Evolutionary conservation across 2,888 invertebrate genomes (phyloP).

Genomic region (Oeneis ivallda): DNA sequence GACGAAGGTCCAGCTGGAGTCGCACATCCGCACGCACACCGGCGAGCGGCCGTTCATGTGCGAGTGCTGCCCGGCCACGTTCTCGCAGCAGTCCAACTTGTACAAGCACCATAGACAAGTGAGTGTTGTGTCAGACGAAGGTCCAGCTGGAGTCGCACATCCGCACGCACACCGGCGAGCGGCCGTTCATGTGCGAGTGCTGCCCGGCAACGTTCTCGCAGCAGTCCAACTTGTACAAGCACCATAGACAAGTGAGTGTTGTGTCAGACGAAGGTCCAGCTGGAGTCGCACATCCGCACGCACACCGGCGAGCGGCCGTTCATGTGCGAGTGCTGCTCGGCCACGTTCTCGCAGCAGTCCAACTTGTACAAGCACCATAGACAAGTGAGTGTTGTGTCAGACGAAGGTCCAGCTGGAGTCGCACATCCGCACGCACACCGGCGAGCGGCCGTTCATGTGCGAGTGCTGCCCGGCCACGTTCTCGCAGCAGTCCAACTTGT

Average conservation of each 20-base stretch:
- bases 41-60: slow-evolving; percentile 50
- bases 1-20: slow-evolving; percentile 70
- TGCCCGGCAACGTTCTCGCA: slow-evolving; percentile 42
- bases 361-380: slow-evolving; percentile 70
- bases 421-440: slow-evolving; percentile 66
- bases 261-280: slow-evolving; percentile 70
- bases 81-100: slow-evolving; percentile 52
- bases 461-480: slow-evolving; percentile 40
- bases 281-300: slow-evolving; percentile 70
- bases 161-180: slow-evolving; percentile 60
- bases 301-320: slow-evolving; percentile 58
- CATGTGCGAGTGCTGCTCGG: slow-evolving; percentile 40
- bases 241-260: slow-evolving; percentile 61
- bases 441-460: slow-evolving; percentile 49
- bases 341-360: slow-evolving; percentile 44
- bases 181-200: slow-evolving; percentile 44
- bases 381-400: slow-evolving; percentile 63
- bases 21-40: slow-evolving; percentile 67
- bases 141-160: slow-evolving; percentile 72
- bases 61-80: slow-evolving; percentile 39
- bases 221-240: slow-evolving; percentile 64
- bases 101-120: slow-evolving; percentile 73
- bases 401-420: slow-evolving; percentile 71
- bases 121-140: too few relatives aligned
- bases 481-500: slow-evolving; percentile 54